phyloP scores from a whole-genome alignment of 2,797 vertebrate species.

The Bothrops alternatus region DNA sequence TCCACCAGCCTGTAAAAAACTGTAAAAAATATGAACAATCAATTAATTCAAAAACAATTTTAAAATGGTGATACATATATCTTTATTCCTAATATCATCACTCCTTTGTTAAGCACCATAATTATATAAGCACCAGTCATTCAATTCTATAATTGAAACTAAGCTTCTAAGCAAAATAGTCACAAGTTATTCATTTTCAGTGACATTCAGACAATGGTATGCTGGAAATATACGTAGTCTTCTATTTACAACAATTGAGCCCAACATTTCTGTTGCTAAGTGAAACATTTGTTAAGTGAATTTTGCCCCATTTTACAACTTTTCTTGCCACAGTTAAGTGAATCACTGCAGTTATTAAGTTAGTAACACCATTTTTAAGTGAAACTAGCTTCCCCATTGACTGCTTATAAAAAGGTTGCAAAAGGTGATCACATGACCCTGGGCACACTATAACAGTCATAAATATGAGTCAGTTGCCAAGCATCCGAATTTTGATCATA shows the following conservation, averaged over 20 bases:
- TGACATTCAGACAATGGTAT: background rate
- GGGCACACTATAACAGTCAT: background rate
- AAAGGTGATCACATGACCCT: background rate
- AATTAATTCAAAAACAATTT: background rate
- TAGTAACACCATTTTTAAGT: background rate
- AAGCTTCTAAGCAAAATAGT: background rate
- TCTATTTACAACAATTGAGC: background rate
- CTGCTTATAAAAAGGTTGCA: background rate
- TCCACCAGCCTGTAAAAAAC: conserved; percentile 95
- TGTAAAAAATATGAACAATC: conserved; percentile 49
- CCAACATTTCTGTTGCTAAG: background rate
- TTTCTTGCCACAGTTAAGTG: background rate
- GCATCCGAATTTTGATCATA: background rate
- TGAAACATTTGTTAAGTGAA: background rate
- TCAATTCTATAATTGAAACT: background rate
- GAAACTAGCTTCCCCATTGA: background rate
- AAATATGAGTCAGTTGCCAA: background rate
- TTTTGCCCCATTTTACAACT: background rate
- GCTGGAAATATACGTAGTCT: background rate
- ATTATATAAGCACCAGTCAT: background rate
- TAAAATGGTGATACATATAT: background rate
- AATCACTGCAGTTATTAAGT: background rate
- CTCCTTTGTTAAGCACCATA: background rate
- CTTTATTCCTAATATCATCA: background rate
- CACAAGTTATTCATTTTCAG: background rate